A percentile compares a stretch with the other conserved stretches of the same genome.
phyloP scores from a whole-genome alignment of 2,797 vertebrate genomes.

The Acanthurus tractus region DNA sequence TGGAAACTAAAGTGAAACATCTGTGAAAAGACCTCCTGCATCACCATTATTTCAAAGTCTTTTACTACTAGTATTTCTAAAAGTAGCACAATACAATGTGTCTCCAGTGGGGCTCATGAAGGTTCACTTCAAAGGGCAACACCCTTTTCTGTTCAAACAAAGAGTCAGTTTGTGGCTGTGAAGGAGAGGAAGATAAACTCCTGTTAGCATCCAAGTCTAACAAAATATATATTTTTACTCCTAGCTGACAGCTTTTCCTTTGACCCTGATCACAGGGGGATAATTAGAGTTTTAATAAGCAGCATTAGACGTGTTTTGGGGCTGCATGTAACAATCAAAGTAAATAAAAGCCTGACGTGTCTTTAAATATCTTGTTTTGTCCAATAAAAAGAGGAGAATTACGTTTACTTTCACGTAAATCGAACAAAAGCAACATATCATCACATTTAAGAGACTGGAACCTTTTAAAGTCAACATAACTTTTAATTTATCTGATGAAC shows the following conservation, averaged over 20 bases:
- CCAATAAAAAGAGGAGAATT: too few species aligned
- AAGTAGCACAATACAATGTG: constrained; percentile 9
- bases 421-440: too few species aligned
- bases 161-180: background rate
- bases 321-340: background rate
- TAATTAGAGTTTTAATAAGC: background rate
- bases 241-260: background rate
- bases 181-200: background rate
- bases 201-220: constrained; percentile 9
- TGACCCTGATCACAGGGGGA: background rate
- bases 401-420: too few species aligned
- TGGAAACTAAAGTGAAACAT: background rate
- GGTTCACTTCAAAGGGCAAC: constrained; percentile 15
- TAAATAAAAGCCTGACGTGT: background rate
- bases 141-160: constrained; percentile 26
- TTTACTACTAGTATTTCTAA: background rate
- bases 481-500: too few species aligned
- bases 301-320: background rate
- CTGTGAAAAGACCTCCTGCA: too few species aligned
- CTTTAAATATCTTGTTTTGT: background rate
- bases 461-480: too few species aligned
- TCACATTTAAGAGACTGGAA: too few species aligned
- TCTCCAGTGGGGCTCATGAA: constrained; percentile 11
- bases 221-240: constrained; percentile 13
- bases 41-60: background rate